Base-by-base conservation (phyloP, 1,140 invertebrate genomes). In the Temnothorax curvispinosus region DNA sequence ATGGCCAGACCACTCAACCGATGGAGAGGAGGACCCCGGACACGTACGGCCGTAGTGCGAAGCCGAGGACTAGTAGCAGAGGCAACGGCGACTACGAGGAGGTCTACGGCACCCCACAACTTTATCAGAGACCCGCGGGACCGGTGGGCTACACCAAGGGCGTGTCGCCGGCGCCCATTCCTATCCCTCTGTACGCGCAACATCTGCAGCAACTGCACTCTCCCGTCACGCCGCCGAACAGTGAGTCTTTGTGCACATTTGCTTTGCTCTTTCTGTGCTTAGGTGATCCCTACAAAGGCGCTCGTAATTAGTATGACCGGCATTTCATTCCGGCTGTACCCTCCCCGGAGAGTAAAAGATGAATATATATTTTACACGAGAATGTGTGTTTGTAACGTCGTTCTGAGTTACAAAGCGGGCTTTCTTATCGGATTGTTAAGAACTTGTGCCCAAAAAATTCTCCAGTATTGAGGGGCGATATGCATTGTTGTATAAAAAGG, bases 1-100 rank as follows among this genome's bases (percentile, higher is more conserved):
- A 94, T 21, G 90, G 86, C 8, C 92, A 92, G 38, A 74, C 85
- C 44, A 74, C 41, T 5, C 94, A 94, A 13, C 82, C 87, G 7
- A 84, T 90, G 0, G 98, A 98, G 93, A 96, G 97, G 88, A 95
- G 97, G 86, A 98, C 97, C 8, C 98, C 98, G 0, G 98, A 98
- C 91, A 97, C 97, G 18, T 98, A 98, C 90, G 97, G 97, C 0
- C 95, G 97, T 62, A 97, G 97, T 18, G 96, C 94, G 35, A 96
- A 94, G n/a, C 94, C 95, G 44, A 87, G 91, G 1, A 88, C 91
- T 41, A 27, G 75, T 3, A 50, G 62, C 8, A 92, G 93, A 5
- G 84, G 87, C 0, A 95, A 95, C 77, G 96, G 96, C 0, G 98
- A 98, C 91, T 98, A 98, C 92, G 97, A 98, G 95, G 98, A 98